These are phyloP conservation scores for Seladonia tumulorum DNA, from an alignment of 2,888 invertebrate genomes.

Conservation along the genomic window DNA sequence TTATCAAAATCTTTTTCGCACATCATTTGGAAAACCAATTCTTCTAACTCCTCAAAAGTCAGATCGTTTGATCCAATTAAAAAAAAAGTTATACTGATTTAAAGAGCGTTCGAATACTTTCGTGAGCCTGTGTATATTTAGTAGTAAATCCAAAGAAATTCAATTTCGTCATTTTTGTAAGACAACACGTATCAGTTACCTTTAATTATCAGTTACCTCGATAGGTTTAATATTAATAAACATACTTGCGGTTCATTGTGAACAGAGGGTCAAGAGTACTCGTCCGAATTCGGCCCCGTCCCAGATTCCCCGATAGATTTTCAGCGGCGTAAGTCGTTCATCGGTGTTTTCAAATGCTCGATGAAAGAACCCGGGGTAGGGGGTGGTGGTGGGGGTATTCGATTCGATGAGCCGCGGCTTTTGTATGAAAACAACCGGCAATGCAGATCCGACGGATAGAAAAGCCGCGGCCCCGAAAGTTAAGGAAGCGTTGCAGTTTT, in stretches of 20 bases:
- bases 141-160: no score
- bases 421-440: background rate
- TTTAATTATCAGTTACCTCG: no score
- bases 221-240: background rate
- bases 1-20: no score
- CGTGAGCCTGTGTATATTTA: no score
- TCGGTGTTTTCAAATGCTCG: background rate
- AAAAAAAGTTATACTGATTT: no score
- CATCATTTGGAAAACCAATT: no score
- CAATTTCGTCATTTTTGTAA: no score
- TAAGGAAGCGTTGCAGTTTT: slow-evolving; percentile 43
- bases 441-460: slow-evolving; percentile 12
- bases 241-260: background rate
- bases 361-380: background rate
- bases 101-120: no score
- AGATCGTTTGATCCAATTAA: no score
- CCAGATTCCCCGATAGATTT: background rate
- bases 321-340: background rate
- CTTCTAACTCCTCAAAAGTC: no score
- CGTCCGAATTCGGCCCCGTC: background rate
- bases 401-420: background rate
- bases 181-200: no score
- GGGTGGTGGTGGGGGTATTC: background rate
- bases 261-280: background rate
- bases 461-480: background rate